Conservation (phyloP, 2,113 vertebrate genomes). For the Grallaria varia region DNA sequence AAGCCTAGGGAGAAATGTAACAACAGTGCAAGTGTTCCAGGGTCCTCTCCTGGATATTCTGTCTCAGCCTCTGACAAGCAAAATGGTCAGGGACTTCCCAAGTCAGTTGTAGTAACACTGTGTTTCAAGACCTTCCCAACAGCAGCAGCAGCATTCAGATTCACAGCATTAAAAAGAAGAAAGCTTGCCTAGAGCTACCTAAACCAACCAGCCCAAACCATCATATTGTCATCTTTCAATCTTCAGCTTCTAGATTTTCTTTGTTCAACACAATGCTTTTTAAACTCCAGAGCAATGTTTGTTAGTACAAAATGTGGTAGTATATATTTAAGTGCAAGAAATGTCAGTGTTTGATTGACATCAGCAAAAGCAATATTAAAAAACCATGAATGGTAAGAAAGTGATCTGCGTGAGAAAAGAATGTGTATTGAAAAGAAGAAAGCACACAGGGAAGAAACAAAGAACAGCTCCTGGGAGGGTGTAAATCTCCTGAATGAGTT, state of each 20-base stretch:
- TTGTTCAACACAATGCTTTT: background rate
- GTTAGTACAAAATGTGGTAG: background rate
- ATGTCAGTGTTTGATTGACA: background rate
- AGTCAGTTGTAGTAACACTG: background rate
- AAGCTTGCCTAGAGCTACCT: background rate
- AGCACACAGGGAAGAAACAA: background rate
- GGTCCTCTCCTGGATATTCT: background rate
- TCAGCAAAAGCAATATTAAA: background rate
- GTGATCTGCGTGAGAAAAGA: conserved; percentile 40
- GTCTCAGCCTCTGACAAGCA: background rate
- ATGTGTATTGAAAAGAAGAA: background rate
- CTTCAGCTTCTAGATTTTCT: background rate
- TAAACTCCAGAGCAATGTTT: background rate
- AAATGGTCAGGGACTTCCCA: background rate
- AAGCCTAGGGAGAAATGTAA: background rate
- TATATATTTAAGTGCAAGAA: background rate
- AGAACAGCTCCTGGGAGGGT: background rate
- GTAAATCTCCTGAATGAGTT: background rate
- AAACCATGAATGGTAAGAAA: background rate
- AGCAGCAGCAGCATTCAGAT: background rate
- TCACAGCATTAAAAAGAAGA: background rate
- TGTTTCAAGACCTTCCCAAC: background rate
- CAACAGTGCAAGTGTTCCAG: background rate
- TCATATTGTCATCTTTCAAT: background rate
- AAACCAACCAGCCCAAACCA: background rate